Conservation (phyloP, 2,888 invertebrate genomes). For the Molorchus minor region DNA sequence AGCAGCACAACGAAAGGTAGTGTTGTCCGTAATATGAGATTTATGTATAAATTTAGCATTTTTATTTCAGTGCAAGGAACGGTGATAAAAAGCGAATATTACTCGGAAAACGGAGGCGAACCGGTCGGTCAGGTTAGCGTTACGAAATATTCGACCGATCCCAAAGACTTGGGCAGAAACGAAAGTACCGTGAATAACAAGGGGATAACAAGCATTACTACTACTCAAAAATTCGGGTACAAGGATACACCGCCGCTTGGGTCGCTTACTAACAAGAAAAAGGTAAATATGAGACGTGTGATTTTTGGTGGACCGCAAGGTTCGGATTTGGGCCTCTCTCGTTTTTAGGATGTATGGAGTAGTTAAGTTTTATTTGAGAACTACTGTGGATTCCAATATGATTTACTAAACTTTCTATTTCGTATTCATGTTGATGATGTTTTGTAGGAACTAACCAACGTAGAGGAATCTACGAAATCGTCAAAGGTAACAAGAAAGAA, state of each 20-base stretch:
- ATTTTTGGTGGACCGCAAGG: not conserved
- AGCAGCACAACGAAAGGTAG: slow-evolving; percentile 74
- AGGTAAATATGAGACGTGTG: slow-evolving; percentile 34
- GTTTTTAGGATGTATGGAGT: not conserved
- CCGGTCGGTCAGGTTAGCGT: slow-evolving; percentile 76
- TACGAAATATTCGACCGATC: slow-evolving; percentile 75
- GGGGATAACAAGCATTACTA: slow-evolving; percentile 58
- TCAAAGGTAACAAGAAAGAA: slow-evolving; percentile 70
- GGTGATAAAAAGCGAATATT: slow-evolving; percentile 73
- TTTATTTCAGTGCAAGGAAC: slow-evolving; percentile 73
- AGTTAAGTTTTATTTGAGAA: no score
- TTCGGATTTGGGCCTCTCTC: not conserved
- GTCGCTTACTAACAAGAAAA: slow-evolving; percentile 50
- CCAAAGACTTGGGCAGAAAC: slow-evolving; percentile 63
- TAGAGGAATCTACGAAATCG: slow-evolving; percentile 43
- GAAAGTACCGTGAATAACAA: slow-evolving; percentile 44
- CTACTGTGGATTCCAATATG: no score
- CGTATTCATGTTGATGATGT: not conserved
- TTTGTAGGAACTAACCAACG: slow-evolving; percentile 50
- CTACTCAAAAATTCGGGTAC: slow-evolving; percentile 60
- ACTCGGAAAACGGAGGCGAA: slow-evolving; percentile 74
- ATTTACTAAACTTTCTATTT: slow-evolving; percentile 23
- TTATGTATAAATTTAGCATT: not conserved
- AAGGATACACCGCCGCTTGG: slow-evolving; percentile 56
- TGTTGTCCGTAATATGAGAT: not conserved